Conservation (phyloP, 2,113 vertebrate genomes). For the Tamias sibiricus region DNA sequence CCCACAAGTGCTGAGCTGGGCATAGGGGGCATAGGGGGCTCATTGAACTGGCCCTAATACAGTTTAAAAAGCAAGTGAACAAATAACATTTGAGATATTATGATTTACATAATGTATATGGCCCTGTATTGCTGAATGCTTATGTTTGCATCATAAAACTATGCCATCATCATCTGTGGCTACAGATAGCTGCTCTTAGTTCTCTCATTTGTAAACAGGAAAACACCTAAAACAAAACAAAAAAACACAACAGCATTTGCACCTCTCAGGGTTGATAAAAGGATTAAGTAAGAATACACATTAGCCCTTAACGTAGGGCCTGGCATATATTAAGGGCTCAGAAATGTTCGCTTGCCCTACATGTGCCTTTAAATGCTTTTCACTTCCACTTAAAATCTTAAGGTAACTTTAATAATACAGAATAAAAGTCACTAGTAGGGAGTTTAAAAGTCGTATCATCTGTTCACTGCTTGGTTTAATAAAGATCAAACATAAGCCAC, state of each 20-base stretch:
- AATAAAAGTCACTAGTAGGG: background rate
- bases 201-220: background rate
- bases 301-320: background rate
- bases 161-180: background rate
- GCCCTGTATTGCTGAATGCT: background rate
- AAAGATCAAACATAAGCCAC: background rate
- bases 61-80: background rate
- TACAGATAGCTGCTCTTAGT: background rate
- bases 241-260: background rate
- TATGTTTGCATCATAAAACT: background rate
- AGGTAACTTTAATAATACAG: background rate
- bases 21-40: background rate
- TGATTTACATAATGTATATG: background rate
- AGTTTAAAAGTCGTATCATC: background rate
- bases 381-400: conserved; percentile 1
- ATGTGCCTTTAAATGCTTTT: background rate
- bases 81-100: background rate
- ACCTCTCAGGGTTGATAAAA: background rate
- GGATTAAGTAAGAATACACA: background rate
- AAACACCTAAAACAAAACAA: background rate
- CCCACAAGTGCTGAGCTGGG: background rate
- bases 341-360: background rate
- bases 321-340: background rate
- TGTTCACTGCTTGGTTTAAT: background rate
- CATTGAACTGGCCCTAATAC: background rate